Evolutionary conservation across 2,113 vertebrate genomes (phyloP).

Genomic region (Climacteris rufus): DNA sequence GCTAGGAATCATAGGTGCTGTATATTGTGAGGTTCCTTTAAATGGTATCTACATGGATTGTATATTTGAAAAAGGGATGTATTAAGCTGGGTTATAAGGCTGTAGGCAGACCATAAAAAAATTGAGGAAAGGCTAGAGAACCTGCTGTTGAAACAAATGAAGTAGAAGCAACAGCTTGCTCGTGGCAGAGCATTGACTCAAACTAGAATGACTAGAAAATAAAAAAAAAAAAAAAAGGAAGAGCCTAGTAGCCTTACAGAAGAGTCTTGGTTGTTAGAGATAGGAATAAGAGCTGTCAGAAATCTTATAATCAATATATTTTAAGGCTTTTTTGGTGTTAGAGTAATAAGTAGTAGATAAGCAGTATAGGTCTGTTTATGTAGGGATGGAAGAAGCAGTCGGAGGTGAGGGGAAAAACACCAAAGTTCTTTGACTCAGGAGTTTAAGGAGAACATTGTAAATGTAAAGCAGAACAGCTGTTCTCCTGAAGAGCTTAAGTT

Average conservation of each 20-base stretch:
- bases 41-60: accelerated
- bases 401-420: neutral
- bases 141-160: neutral
- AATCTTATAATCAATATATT: neutral
- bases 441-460: neutral
- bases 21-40: neutral
- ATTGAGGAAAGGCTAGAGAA: neutral
- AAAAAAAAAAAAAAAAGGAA: neutral
- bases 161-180: neutral
- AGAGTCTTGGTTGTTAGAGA: neutral
- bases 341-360: neutral
- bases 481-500: neutral
- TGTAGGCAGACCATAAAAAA: neutral
- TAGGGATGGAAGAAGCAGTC: neutral
- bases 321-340: neutral
- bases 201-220: neutral
- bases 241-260: neutral
- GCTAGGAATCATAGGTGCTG: neutral
- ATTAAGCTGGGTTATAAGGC: neutral
- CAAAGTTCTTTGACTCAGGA: neutral
- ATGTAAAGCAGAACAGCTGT: neutral
- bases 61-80: neutral
- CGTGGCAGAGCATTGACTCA: neutral
- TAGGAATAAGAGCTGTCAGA: neutral
- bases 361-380: neutral